Percentiles rank a stretch among this genome's conserved stretches.
Evolutionary conservation across 2,797 vertebrate species (phyloP).

Genomic region (Diplodus puntazzo): DNA sequence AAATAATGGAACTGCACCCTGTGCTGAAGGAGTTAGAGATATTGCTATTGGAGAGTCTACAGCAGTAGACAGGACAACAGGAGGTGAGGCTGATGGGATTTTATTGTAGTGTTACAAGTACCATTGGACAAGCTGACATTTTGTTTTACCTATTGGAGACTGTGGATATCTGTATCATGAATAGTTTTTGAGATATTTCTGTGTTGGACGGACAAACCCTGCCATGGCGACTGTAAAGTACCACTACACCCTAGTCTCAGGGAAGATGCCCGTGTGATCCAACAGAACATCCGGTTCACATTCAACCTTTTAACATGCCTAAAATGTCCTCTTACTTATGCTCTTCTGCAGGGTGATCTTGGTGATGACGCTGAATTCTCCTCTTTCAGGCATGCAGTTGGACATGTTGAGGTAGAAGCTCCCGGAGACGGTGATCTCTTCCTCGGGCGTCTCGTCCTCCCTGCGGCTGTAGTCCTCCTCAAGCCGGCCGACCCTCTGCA

Average conservation of each 20-base stretch:
- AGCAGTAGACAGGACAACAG: too few relatives aligned
- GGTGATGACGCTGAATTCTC: conserved; percentile 84
- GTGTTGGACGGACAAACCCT: too few relatives aligned
- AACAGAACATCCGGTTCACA: background rate
- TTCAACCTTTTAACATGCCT: too few relatives aligned
- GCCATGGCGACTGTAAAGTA: background rate
- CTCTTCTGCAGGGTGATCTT: conserved; percentile 83
- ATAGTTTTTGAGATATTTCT: too few relatives aligned
- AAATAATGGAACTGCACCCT: background rate
- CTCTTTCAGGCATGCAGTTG: conserved; percentile 87
- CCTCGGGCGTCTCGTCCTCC: conserved; percentile 84
- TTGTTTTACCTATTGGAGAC: too few relatives aligned
- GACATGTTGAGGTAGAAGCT: conserved; percentile 95
- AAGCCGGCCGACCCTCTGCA: conserved; percentile 77
- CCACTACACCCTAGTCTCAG: background rate
- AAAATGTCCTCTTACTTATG: conserved; percentile 57
- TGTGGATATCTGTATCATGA: too few relatives aligned
- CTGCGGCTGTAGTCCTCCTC: conserved; percentile 83
- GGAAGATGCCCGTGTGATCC: background rate
- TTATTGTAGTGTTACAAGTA: background rate
- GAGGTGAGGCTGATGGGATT: background rate
- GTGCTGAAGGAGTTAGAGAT: background rate
- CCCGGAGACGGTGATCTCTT: conserved; percentile 66
- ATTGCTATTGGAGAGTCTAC: too few relatives aligned
- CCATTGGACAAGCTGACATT: too few relatives aligned